These are phyloP conservation scores for Sebastes trivittatus DNA, from an alignment of 2,797 vertebrate species.

Conservation along the genomic window DNA sequence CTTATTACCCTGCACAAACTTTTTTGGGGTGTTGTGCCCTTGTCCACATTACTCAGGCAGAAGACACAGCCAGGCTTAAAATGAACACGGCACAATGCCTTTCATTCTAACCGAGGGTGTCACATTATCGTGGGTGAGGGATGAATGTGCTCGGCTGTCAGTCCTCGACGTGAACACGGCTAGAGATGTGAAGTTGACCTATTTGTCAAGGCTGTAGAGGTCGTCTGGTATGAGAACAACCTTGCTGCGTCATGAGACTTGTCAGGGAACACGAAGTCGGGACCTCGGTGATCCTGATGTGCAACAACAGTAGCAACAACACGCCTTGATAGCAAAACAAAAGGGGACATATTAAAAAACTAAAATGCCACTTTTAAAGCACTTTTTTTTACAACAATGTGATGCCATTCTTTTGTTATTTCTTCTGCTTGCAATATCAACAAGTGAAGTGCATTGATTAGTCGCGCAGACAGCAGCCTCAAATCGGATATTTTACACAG, in stretches of 20 bases:
- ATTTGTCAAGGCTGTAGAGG: constrained; percentile 44
- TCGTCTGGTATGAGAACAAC: constrained; percentile 21
- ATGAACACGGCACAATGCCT: constrained; percentile 32
- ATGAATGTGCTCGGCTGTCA: constrained; percentile 32
- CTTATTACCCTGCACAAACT: constrained; percentile 21
- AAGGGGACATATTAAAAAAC: not conserved
- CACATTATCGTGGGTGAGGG: constrained; percentile 46
- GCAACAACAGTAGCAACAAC: constrained; percentile 30
- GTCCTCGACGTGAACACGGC: constrained; percentile 1
- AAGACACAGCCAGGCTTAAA: constrained; percentile 32
- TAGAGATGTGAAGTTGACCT: constrained; percentile 26
- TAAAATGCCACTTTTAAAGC: not conserved
- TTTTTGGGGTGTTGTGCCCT: constrained; percentile 3
- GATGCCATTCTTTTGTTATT: not conserved
- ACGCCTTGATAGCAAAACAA: not conserved
- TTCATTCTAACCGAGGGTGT: constrained; percentile 44
- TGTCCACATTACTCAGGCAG: constrained; percentile 41
- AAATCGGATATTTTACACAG: constrained; percentile 51
- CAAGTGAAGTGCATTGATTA: constrained; percentile 14
- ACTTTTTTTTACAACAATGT: not conserved
- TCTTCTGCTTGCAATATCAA: not conserved
- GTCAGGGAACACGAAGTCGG: constrained; percentile 45
- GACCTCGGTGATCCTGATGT: constrained; percentile 40
- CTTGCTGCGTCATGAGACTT: constrained; percentile 59
- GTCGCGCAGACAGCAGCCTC: constrained; percentile 6